Evolutionary conservation across 2,888 invertebrate genomes (phyloP), one percentile per base, ranked within the genome.

Genomic region (Oscheius sp.): DNA sequence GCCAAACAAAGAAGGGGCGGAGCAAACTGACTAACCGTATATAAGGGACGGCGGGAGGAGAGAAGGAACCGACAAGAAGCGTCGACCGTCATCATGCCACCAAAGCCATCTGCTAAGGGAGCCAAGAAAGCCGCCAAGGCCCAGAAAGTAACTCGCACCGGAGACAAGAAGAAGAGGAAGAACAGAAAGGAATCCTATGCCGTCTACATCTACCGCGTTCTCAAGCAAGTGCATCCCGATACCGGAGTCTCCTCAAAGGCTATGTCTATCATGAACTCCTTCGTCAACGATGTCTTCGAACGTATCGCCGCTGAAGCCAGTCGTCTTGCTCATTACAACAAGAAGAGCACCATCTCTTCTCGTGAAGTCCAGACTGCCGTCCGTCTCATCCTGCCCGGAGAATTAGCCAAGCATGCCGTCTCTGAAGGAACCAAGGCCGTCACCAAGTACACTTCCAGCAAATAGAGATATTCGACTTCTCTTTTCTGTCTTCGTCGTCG

Each of bases 271-370:
- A 91, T 92, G 91, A 91, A 91, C 86, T 90, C 90, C 79, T 92
- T 92, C 70, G 90, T 92, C 0, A 91, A 90, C 75, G 92, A 92
- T 77, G 90, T 91, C 80, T 88, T 92, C 80, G 91, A 92, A 84
- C 89, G 90, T 45, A 90, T 92, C 41, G 91, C 91, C 0, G 87
- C 88, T 0, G 85, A 85, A 63, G 78, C 85, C 36, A 78, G 79
- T 24, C 89, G 90, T 54, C 83, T 92, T 67, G 90, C 90, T 0
- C 89, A 89, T 8, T 90, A 91, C 83, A 89, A 89, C 71, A 91
- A 91, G 84, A 89, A 90, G 54, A 90, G 89, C 0, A 92, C 92
- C 0, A 88, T 92, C 82, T 47, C 59, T 24, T 67, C 67, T 50
- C 67, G 67, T 47, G 67, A 67, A 59, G 59, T 92, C 14, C 91